A percentile compares a stretch with the other conserved stretches of the same genome.
These are phyloP conservation scores for Cephus cinctus DNA, from an alignment of 1,140 invertebrate genomes.

Conservation along the genomic window DNA sequence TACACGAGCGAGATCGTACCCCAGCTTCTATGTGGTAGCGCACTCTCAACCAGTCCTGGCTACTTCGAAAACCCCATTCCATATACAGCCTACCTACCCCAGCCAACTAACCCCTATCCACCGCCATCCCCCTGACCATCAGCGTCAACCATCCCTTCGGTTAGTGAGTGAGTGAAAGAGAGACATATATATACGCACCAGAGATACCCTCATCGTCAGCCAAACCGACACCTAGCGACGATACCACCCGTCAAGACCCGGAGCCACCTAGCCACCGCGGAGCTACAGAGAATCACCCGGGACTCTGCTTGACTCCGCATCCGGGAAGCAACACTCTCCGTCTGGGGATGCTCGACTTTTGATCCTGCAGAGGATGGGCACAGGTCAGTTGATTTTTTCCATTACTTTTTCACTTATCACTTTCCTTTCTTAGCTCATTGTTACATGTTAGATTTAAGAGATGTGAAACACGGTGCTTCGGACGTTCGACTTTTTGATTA, in stretches of 20 bases:
- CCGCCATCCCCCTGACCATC: slow-evolving; percentile 1
- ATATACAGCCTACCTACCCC: slow-evolving; percentile 6
- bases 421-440: slow-evolving; percentile 9
- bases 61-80: slow-evolving; percentile 14
- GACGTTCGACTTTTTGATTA: too few species aligned
- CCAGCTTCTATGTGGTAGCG: too few species aligned
- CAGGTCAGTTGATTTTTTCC: slow-evolving; percentile 38
- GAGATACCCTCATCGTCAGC: too few species aligned
- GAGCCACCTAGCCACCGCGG: slow-evolving; percentile 31
- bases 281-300: slow-evolving; percentile 33
- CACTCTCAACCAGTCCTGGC: too few species aligned
- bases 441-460: too few species aligned
- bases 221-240: too few species aligned
- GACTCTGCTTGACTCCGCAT: slow-evolving; percentile 28
- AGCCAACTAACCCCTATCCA: slow-evolving; percentile 7
- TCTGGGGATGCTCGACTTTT: slow-evolving; percentile 43
- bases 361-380: slow-evolving; percentile 42
- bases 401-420: slow-evolving; percentile 1
- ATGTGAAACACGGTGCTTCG: too few species aligned
- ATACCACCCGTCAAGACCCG: slow-evolving; percentile 29
- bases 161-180: too few species aligned
- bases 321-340: slow-evolving; percentile 7
- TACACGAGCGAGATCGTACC: too few species aligned
- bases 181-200: too few species aligned
- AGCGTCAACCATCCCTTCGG: too few species aligned